Percentiles rank a stretch among this genome's conserved stretches.
Conservation (phyloP, 2,797 vertebrate genomes). For the Sebastes diaconus region DNA sequence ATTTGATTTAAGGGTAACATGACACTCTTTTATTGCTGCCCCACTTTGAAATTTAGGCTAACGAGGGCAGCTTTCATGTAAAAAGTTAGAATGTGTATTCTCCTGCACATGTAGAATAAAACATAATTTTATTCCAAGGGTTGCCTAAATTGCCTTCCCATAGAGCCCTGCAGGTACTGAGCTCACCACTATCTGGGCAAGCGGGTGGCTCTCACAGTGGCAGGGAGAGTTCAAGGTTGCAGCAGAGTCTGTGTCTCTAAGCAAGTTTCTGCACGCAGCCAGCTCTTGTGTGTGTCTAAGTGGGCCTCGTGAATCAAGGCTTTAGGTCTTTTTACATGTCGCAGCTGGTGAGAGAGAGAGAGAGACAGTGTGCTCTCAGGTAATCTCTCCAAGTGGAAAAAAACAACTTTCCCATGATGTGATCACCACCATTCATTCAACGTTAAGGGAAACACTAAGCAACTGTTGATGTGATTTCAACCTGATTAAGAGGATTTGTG, state of each 20-base stretch:
- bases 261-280: constrained; percentile 75
- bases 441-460: constrained; percentile 12
- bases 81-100: neutral
- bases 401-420: constrained; percentile 70
- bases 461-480: constrained; percentile 2
- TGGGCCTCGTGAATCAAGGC: constrained; percentile 51
- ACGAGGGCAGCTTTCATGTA: neutral
- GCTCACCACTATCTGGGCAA: constrained; percentile 37
- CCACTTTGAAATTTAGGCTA: neutral
- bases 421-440: constrained; percentile 25
- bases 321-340: constrained; percentile 72
- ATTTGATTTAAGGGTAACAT: neutral
- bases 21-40: neutral
- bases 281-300: constrained; percentile 34
- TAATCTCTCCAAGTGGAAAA: constrained; percentile 65
- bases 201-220: constrained; percentile 46
- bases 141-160: constrained; percentile 1
- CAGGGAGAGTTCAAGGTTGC: constrained; percentile 76
- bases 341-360: constrained; percentile 60
- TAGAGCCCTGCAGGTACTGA: constrained; percentile 18
- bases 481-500: constrained; percentile 27
- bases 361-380: constrained; percentile 39
- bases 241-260: constrained; percentile 44
- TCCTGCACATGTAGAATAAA: neutral
- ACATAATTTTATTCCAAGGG: neutral